These are phyloP conservation scores for Prionailurus viverrinus DNA, from an alignment of 2,113 vertebrate genomes.

Conservation along the genomic window DNA sequence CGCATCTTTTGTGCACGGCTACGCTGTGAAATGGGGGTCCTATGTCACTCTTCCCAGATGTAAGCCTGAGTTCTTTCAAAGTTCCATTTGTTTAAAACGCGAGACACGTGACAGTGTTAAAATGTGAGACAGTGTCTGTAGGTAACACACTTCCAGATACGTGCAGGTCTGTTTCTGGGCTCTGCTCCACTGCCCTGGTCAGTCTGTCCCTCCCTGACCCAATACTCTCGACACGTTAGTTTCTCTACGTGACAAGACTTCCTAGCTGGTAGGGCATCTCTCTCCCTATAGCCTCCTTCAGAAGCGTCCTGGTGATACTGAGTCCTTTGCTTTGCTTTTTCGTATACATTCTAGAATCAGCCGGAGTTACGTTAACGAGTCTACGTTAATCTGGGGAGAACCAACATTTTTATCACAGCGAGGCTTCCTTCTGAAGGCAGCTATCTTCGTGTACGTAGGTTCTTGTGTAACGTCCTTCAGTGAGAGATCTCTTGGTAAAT, in stretches of 20 bases:
- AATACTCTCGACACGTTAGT: rapidly evolving
- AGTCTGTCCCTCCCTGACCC: neutral
- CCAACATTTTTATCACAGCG: no score
- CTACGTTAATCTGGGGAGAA: neutral
- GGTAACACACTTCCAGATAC: rapidly evolving
- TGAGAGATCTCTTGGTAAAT: neutral
- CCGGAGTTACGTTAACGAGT: neutral
- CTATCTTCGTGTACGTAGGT: rapidly evolving
- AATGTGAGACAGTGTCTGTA: no score
- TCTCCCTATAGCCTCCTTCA: neutral
- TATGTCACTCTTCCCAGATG: no score
- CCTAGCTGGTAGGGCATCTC: no score
- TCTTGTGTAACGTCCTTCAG: rapidly evolving
- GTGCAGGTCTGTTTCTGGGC: rapidly evolving
- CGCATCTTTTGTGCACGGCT: no score
- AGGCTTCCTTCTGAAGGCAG: neutral
- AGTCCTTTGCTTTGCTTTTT: neutral
- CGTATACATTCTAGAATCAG: neutral
- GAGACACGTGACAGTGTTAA: no score
- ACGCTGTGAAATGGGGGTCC: neutral
- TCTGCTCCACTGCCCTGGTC: neutral
- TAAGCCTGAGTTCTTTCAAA: neutral
- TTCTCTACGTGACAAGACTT: no score
- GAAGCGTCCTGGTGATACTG: neutral
- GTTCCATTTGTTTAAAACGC: neutral